These are phyloP conservation scores for Acanthurus lineatus DNA, from an alignment of 2,797 vertebrate genomes.

Conservation along the genomic window DNA sequence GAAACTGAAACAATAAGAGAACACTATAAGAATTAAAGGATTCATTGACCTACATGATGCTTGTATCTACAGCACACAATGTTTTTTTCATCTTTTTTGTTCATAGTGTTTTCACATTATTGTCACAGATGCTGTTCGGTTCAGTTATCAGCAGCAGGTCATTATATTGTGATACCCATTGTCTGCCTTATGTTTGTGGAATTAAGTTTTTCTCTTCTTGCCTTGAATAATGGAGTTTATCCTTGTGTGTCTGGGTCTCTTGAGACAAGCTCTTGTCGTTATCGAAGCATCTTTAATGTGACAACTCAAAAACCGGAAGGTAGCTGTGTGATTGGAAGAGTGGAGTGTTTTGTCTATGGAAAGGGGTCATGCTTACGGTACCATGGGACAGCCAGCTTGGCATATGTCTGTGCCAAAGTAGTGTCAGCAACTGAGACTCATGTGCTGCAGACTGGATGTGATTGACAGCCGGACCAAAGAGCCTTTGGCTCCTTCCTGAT, in stretches of 20 bases:
- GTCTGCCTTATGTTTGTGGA: constrained; percentile 8
- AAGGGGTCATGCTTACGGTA: constrained; percentile 62
- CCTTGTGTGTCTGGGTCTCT: constrained; percentile 41
- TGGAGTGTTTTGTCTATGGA: constrained; percentile 52
- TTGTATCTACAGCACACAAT: not conserved
- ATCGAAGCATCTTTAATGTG: constrained; percentile 57
- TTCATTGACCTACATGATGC: too few species aligned
- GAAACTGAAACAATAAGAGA: constrained; percentile 16
- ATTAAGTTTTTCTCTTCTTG: constrained; percentile 41
- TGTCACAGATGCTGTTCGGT: not conserved
- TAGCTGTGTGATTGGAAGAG: constrained; percentile 57
- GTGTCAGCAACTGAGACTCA: constrained; percentile 64
- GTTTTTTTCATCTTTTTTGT: constrained; percentile 1
- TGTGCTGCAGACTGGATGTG: constrained; percentile 64
- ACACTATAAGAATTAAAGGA: not conserved
- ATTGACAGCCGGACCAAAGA: constrained; percentile 82
- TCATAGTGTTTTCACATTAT: not conserved
- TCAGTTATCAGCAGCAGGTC: not conserved
- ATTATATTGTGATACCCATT: too few species aligned
- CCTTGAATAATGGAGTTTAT: constrained; percentile 27
- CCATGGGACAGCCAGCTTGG: constrained; percentile 67
- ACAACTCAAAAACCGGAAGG: constrained; percentile 48
- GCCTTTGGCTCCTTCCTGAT: constrained; percentile 74
- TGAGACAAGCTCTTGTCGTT: constrained; percentile 49
- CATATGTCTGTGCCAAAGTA: constrained; percentile 71